Conservation (phyloP, 2,888 invertebrate species). For the Nudaria mundana region DNA sequence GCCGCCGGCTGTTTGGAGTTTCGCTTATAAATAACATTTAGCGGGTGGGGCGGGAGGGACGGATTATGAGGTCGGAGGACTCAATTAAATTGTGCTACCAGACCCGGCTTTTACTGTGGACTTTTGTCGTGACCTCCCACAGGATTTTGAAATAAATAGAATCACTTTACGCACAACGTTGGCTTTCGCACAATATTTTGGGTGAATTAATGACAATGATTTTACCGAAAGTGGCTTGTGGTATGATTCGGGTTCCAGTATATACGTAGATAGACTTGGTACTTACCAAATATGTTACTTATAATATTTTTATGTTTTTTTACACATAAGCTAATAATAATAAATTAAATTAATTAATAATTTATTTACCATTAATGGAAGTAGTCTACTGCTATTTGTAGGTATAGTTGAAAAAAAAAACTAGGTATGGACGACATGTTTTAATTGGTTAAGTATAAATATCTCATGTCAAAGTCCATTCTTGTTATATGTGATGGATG, state of each 20-base stretch:
- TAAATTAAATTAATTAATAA: too few relatives aligned
- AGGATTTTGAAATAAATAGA: conserved; percentile 74
- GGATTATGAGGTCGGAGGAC: conserved; percentile 80
- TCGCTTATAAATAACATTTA: conserved; percentile 78
- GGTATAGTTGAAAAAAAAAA: too few relatives aligned
- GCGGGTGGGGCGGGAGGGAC: conserved; percentile 65
- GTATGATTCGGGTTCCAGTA: too few relatives aligned
- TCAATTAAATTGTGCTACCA: conserved; percentile 79
- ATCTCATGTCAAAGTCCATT: conserved; percentile 27
- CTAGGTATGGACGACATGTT: not conserved
- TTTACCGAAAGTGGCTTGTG: conserved; percentile 34
- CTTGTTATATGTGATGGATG: conserved; percentile 21
- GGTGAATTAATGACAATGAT: conserved; percentile 55
- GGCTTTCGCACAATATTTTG: conserved; percentile 50
- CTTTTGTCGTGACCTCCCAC: conserved; percentile 73
- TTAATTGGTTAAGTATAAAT: conserved; percentile 19
- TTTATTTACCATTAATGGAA: too few relatives aligned
- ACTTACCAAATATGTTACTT: too few relatives aligned
- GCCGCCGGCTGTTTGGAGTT: conserved; percentile 56
- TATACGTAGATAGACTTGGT: too few relatives aligned
- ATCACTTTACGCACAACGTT: conserved; percentile 61
- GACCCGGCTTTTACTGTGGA: conserved; percentile 76
- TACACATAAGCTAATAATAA: too few relatives aligned
- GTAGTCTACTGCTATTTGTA: too few relatives aligned
- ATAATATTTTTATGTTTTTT: too few relatives aligned